phyloP scores from a whole-genome alignment of 2,113 vertebrate genomes.

The Cathartes aura region DNA sequence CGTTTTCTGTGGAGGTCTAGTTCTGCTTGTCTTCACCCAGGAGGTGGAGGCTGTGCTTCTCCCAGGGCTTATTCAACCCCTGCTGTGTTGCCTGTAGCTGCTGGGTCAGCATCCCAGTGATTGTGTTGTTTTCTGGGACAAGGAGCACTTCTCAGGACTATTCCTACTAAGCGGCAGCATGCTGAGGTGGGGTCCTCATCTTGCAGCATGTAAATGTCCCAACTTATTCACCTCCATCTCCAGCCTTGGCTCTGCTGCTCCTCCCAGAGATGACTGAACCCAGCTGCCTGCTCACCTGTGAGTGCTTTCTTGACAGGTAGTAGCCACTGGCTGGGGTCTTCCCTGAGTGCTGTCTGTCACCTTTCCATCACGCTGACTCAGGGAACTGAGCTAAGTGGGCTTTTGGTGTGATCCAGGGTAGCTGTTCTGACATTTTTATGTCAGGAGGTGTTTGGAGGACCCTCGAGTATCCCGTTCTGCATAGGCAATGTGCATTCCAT shows the following conservation, averaged over 20 bases:
- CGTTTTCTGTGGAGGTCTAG: not conserved
- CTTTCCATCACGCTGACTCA: not conserved
- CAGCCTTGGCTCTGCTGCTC: not conserved
- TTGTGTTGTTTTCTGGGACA: not conserved
- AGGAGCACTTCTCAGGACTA: not conserved
- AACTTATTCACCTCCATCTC: not conserved
- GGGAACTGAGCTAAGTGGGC: not conserved
- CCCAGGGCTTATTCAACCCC: not conserved
- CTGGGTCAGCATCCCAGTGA: not conserved
- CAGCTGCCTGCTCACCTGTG: not conserved
- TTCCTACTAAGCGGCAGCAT: not conserved
- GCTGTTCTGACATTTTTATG: not conserved
- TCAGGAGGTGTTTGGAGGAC: not conserved
- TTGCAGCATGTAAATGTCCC: not conserved
- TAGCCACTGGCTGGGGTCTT: not conserved
- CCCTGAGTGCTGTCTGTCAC: not conserved
- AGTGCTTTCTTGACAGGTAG: not conserved
- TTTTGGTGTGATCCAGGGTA: not conserved
- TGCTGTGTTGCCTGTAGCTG: not conserved
- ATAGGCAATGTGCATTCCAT: fast-evolving
- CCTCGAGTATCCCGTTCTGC: not conserved
- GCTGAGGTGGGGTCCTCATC: fast-evolving
- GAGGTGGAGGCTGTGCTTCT: not conserved
- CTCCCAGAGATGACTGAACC: too few relatives aligned
- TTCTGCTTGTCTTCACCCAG: not conserved